Evolutionary conservation across 2,888 invertebrate species (phyloP), one percentile per base, ranked within the genome.

Genomic region (Calameuta pallipes): DNA sequence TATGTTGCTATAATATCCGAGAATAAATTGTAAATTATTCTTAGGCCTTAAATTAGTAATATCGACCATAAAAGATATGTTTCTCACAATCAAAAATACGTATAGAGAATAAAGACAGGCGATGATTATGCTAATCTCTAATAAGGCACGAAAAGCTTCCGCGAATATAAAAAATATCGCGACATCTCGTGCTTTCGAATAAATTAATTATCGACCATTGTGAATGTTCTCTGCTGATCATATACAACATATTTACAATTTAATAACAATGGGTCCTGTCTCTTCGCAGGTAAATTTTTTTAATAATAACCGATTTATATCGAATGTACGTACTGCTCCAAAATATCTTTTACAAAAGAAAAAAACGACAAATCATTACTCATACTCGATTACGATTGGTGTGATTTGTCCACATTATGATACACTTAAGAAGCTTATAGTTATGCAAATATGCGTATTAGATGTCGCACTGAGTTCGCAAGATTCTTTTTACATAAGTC

Each of bases 301-400:
- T 23, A 56, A 56, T 23, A 56, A 9, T 80, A 83, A 82, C 82
- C 76, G 73, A 83, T 77, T 74, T 71, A 83, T 83, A 82, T 82
- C 80, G 80, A 83, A 81, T 82, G 80, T 83, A 82, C 79, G 83
- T 80, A 80, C 75, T 77, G 75, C 74, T 81, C 78, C 80, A 82
- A 85, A 85, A 87, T 84, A 82, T 82, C 23, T 81, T 79, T 74
- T 83, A 82, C 81, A 83, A 86, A 85, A 85, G 84, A 85, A 85
- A 84, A 84, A 41, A 41, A 2, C 1, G 41, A 9, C 2, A 56
- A 41, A 56, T 23, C 23, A 56, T 23, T 56, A 56, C 9, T 56
- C 23, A 23, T 56, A 56, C 23, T 23, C 56, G 56, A 56, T 56
- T 56, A 6, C 23, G 23, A 23, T 56, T 23, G 56, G 23, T 9